Evolutionary conservation across 2,113 vertebrate species (phyloP).

Genomic region (Uria aalge): DNA sequence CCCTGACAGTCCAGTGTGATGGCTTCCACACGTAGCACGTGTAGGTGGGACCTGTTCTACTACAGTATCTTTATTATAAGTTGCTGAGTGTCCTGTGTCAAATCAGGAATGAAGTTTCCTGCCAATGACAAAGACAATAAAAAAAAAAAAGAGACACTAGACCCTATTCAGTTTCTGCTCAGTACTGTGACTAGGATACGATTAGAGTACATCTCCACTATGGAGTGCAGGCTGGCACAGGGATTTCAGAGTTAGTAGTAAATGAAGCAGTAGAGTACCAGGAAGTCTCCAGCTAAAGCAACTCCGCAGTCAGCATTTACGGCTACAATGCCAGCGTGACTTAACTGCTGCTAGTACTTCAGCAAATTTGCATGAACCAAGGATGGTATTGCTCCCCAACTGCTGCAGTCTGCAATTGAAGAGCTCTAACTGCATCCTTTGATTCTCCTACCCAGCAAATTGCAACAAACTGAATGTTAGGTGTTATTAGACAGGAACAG

Average conservation of each 20-base stretch:
- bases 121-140: neutral
- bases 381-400: neutral
- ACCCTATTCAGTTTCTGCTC: neutral
- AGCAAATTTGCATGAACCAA: neutral
- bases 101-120: neutral
- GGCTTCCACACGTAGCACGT: neutral
- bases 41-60: neutral
- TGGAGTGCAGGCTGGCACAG: neutral
- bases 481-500: neutral
- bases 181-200: neutral
- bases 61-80: neutral
- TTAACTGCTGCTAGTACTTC: neutral
- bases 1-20: neutral
- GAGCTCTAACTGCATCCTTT: neutral
- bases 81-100: neutral
- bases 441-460: neutral
- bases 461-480: neutral
- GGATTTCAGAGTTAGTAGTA: neutral
- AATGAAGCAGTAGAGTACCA: neutral
- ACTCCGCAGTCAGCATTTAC: neutral
- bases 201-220: neutral
- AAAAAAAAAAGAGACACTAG: too few species aligned
- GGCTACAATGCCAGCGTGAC: neutral
- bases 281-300: neutral
- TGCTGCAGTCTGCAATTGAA: neutral